Evolutionary conservation across 1,140 invertebrate genomes (phyloP), one percentile per base, ranked within the genome.

Genomic region (Drosophila fuyamai): DNA sequence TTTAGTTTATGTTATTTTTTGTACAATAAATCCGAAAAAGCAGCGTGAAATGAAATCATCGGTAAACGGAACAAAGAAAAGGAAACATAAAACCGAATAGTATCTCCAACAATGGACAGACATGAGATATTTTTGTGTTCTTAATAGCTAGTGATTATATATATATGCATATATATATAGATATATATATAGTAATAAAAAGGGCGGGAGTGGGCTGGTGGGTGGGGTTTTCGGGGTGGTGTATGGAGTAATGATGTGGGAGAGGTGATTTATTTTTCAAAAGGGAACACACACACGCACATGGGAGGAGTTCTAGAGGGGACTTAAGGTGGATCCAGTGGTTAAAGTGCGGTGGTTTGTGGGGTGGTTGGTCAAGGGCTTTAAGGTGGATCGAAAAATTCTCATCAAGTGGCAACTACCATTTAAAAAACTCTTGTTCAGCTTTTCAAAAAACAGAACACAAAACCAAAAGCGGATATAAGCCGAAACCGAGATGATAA

Each of bases 1-100:
- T 38, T 43, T 58, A 73, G 35, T 61, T 75, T 72, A 50, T 61
- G 63, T 29, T 63, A 9, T 55, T 74, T 50, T 76, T 88, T 67
- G 50, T 82, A 89, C 73, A 91, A 80, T 90, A 81, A 88, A 89
- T 92, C 89, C 90, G 79, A 92, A 92, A 92, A 92, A 92, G 91
- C 91, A 92, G 91, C 91, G 91, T 92, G 91, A 89, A 92, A 83
- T 85, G 81, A 84, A 92, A 90, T 88, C 71, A 81, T 90, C 58
- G 72, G 74, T 83, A 78, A 81, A 92, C 67, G 84, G 78, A 91
- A 91, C 91, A 83, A 91, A 89, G 84, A 89, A 83, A 90, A 89
- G 73, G 68, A 84, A 85, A 89, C 74, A 76, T 75, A 89, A 83
- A 86, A 88, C 80, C 71, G 79, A 88, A 88, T 75, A 86, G 63